Evolutionary conservation across 2,797 vertebrate genomes (phyloP), one percentile per base, ranked within the genome.

Genomic region (Chloroceryle amazona): DNA sequence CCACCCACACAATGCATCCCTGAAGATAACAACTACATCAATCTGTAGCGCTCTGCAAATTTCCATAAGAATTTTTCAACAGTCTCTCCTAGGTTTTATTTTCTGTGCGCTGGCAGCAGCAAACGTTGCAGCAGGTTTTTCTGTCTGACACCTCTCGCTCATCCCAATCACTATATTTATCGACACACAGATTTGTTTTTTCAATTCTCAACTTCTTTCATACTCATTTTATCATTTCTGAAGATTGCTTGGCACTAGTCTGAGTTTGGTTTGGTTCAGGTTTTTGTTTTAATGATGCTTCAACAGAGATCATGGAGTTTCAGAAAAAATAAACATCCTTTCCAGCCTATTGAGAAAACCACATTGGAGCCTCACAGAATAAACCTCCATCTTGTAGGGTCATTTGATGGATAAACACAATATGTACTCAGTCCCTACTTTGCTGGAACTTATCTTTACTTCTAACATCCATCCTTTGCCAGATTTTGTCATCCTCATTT

Each of bases 181-280:
- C 66, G 51, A 92, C 88, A 86, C 93, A 94, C 96, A 96, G 94
- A 94, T 97, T 96, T 96, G 94, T 92, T 95, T 96, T 94, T 96
- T 96, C 58, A 60, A 84, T 75, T 89, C 70, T 80, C 83, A 86
- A 37, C 80, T 96, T 96, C 88, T 95, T 13, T 86, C 93, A 60
- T 73, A 70, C 58, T 92, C 51, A 46, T 76, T 96, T 95, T 92
- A 63, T 86, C 58, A 74, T 90, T 42, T 85, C 78, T 79, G 88
- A 93, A 95, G 92, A 84, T 76, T 86, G 39, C 73, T 90, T 97
- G 96, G 96, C 96, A 94, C 83, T 84, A 66, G 41, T 68, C 23
- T 76, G 35, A 25, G 29, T 88, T 93, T 91, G 82, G 26, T 86
- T 90, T 86, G 33, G 49, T 60, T 87, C 93, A 39, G 66, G 29